Base-by-base conservation (phyloP, 2,113 vertebrate genomes). In the Mesembrinibis cayennensis region DNA sequence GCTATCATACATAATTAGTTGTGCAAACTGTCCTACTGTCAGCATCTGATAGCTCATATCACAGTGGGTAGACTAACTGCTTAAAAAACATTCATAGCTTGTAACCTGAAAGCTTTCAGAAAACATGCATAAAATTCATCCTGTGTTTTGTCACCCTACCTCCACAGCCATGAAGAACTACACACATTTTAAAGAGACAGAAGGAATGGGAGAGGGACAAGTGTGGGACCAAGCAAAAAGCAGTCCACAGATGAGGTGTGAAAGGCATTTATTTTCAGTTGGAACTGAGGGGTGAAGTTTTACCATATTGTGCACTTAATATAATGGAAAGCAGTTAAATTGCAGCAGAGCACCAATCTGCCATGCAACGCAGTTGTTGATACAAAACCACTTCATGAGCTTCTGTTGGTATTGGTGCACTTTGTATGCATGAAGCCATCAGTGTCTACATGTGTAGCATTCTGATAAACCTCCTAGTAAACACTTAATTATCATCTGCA, bases 181-280 rank as follows among this genome's bases (percentile, higher is more conserved):
- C 45, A 25, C 26, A 14, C 13, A n/a, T 76, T 82, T 82, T 72
- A 58, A 92, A 79, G 77, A 84, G 49, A 32, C 52, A 92, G 44
- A 94, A 87, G 58, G 79, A 61, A 87, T 11, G 29, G n/a, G 38
- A 96, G 47, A 81, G 52, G 52, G 10, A 66, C 26, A 56, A 95
- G 61, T 76, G 56, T 79, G 66, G 91, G 30, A 87, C 81, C 61
- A 62, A 87, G 73, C 14, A 69, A 79, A 90, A 71, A 63, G 13
- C 23, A 61, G 87, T 30, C 56, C 69, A 17, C 58, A 85, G 87
- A 87, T 77, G 83, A 91, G 70, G 71, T 85, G 66, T 55, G 81
- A 95, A 87, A 92, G 49, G 27, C 42, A 45, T 82, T 78, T 94
- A 38, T 91, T 97, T 95, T 94, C 58, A 53, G 70, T 50, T 91